Base-by-base conservation (phyloP, 2,797 vertebrate genomes). In the Siniperca obscura region DNA sequence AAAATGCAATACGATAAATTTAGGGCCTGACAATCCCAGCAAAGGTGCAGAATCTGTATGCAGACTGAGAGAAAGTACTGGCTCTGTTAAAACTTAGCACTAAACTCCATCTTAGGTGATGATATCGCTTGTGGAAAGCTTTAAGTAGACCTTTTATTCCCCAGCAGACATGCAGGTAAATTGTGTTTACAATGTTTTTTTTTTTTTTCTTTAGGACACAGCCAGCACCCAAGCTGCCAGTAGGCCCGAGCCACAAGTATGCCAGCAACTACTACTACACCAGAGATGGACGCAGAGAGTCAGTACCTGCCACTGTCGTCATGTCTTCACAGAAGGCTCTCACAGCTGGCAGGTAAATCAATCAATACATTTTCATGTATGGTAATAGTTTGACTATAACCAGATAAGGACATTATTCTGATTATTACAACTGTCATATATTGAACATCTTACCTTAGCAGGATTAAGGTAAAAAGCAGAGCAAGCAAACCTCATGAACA, bases 231-330 rank as follows among this genome's bases (percentile, higher is more conserved):
- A 96, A 88, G 81, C 96, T 99, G 46, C 94, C 98, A 0, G 95
- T 96, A 61, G 98, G 98, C 7, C 98, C 97, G 1, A 98, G 96
- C 85, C 98, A 99, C 94, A 98, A 95, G 78, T 94, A 95, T 34
- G 95, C 97, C 10, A 14, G 72, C 88, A 99, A 98, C 86, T 97
- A 98, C 74, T 99, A 99, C 83, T 97, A 67, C 83, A 91, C 68
- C 53, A 96, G 98, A 30, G 98, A 99, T 9, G 97, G 98, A 17
- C 97, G 98, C 40, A 94, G 98, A 44, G 96, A 97, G 89, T 81
- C 95, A 0, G 25, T 34, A 1, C 97, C 97, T 0, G 93, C 98
- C 0, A 88, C 95, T 0, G 60, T 99, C 1, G 55, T 99, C 50
- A 95, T 95, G 95, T 96, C 96, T 0, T 88, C 95, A 1, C 97